These are phyloP conservation scores for Mola mola DNA, from an alignment of 2,113 vertebrate genomes.

Conservation along the genomic window DNA sequence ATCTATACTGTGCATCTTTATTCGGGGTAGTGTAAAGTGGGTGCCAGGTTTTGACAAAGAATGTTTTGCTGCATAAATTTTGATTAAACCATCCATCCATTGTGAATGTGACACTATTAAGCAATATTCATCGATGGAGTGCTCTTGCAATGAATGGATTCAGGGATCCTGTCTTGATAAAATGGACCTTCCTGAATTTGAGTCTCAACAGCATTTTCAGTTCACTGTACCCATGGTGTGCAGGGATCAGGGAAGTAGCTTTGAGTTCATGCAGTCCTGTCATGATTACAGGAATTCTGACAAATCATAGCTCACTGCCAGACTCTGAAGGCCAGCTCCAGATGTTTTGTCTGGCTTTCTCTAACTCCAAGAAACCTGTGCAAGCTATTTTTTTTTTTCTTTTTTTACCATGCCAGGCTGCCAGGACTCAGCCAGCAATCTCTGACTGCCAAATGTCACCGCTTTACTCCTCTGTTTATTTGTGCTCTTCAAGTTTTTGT, in stretches of 20 bases:
- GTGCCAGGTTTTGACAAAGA: too few species aligned
- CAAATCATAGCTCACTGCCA: conserved; percentile 2
- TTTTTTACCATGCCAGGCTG: conserved; percentile 27
- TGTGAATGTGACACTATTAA: too few species aligned
- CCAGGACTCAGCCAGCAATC: conserved; percentile 19
- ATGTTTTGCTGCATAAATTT: too few species aligned
- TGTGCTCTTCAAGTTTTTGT: conserved; percentile 15
- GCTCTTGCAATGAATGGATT: too few species aligned
- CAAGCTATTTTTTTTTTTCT: not conserved
- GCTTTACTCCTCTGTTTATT: conserved; percentile 17
- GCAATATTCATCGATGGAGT: too few species aligned
- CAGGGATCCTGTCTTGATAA: too few species aligned
- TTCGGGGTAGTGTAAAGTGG: too few species aligned
- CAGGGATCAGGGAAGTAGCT: not conserved
- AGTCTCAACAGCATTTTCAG: too few species aligned
- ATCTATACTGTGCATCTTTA: too few species aligned
- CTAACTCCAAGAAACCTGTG: conserved; percentile 9
- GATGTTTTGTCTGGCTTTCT: conserved; percentile 43
- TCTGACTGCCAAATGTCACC: conserved; percentile 15
- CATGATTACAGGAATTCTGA: not conserved
- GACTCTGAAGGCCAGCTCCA: conserved; percentile 36
- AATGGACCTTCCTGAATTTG: too few species aligned
- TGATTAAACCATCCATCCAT: too few species aligned
- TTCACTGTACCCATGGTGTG: not conserved
- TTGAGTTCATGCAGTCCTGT: conserved; percentile 9